Base-by-base conservation (phyloP, 2,888 invertebrate genomes). In the Melanargia galathea region DNA sequence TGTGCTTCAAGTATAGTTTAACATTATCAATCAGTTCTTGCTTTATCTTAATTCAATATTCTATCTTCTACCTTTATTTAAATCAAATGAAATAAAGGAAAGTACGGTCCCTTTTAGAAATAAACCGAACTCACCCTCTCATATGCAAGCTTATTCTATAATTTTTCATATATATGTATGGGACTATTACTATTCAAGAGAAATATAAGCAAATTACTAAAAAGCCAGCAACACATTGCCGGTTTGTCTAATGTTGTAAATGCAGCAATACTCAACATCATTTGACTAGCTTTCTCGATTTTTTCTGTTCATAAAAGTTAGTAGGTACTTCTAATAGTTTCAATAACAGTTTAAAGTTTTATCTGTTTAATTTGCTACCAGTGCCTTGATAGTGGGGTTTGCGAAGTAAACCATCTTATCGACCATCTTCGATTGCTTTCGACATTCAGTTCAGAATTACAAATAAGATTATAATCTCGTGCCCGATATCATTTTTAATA, bases 391-490 rank as follows among this genome's bases (percentile, higher is more conserved):
- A 68, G 70, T 70, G 62, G 70, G 63, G 69, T 70, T 69, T 67
- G 67, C 64, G 62, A 65, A 67, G 64, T 66, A 67, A 67, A 67
- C 59, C 66, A 63, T 64, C 64, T 65, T 65, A 60, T 65, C 65
- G 55, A 59, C 67, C 48, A 68, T 66, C 66, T 60, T 59, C 60
- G 55, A 60, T 68, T 58, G 66, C 62, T 65, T 65, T 55, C 45
- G 68, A 62, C 63, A 60, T 65, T 64, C 57, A 58, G 61, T 63
- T 67, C 57, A 45, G 45, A 64, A 54, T 62, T 60, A 54, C 64
- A 60, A 70, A 69, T 66, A 56, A 63, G 71, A 72, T 72, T 69
- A 62, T 62, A 62, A 68, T 70, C 63, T 64, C 52, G 16, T 51
- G 45, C 55, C 49, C 63, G 57, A 65, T 67, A 65, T 66, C 62